Evolutionary conservation across 2,797 vertebrate species (phyloP), one percentile per base, ranked within the genome.

Genomic region (Carapus acus): DNA sequence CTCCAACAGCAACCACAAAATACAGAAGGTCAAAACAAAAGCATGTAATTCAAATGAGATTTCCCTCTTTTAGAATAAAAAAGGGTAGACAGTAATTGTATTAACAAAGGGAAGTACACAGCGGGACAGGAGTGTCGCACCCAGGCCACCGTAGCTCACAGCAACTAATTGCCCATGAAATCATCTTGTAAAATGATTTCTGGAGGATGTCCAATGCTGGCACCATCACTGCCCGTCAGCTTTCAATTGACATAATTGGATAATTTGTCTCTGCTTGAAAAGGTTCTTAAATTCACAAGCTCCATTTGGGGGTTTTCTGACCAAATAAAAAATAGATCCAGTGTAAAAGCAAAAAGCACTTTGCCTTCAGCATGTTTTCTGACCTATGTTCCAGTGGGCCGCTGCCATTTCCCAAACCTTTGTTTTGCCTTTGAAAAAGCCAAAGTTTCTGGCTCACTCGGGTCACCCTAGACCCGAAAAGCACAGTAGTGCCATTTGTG

Each of bases 121-220:
- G 22, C 57, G 63, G n/a, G n/a, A n/a, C n/a, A n/a, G n/a, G n/a
- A n/a, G n/a, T n/a, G n/a, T n/a, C n/a, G n/a, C n/a, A n/a, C n/a
- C n/a, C n/a, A n/a, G n/a, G 56, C 59, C 41, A 39, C 44, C 56
- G 6, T 14, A 1, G 1, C 69, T 74, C 73, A 71, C 20, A 43
- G 70, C 74, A 66, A 79, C 70, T 58, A 79, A 83, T 82, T 84
- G 79, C 69, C 65, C 64, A 68, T 54, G 24, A 73, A 54, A 74
- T 42, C 53, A 53, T 5, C 44, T 61, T 67, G 67, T 73, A 56
- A 60, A 57, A 52, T 64, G 69, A 59, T 77, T 82, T 47, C 65
- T 80, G 71, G 78, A 80, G 62, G 14, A 33, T 46, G 40, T 79
- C 78, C 64, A 78, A 57, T 67, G 62, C 39, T 64, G 54, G 51